A percentile compares a stretch with the other conserved stretches of the same genome.
Conservation (phyloP, 2,797 vertebrate species). For the Momotus momota region DNA sequence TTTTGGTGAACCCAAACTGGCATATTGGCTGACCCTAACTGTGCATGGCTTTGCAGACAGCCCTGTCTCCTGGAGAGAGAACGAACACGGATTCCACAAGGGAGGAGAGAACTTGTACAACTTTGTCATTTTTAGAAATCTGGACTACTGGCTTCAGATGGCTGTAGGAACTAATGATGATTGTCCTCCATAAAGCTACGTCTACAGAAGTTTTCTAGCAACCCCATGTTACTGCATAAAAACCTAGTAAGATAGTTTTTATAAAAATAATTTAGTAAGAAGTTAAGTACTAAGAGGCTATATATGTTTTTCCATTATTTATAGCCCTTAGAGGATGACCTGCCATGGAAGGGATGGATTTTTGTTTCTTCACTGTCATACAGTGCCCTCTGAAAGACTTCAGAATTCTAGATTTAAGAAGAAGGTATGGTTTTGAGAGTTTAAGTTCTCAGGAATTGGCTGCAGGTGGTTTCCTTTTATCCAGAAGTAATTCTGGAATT, state of each 20-base stretch:
- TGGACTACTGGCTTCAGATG: constrained; percentile 90
- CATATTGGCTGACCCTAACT: constrained; percentile 84
- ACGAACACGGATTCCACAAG: constrained; percentile 86
- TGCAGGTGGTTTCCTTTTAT: neutral
- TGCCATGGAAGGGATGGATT: neutral
- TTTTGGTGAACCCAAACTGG: constrained; percentile 82
- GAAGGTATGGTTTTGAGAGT: neutral
- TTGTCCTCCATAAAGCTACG: constrained; percentile 81
- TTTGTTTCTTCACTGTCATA: neutral
- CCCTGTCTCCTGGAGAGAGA: constrained; percentile 87
- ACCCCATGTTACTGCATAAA: neutral
- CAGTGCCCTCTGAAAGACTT: neutral
- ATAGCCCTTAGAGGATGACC: neutral
- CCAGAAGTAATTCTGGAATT: neutral
- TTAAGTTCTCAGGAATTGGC: neutral
- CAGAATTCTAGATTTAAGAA: neutral
- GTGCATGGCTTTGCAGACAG: constrained; percentile 93
- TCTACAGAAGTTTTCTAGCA: neutral
- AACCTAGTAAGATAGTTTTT: neutral
- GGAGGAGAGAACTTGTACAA: constrained; percentile 93
- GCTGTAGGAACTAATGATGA: constrained; percentile 84
- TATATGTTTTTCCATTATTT: neutral
- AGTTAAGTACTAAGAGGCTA: neutral
- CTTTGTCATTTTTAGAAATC: constrained; percentile 87
- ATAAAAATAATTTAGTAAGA: neutral